These are phyloP conservation scores for Magallana angulata DNA, from an alignment of 1,140 invertebrate genomes.

Conservation along the genomic window DNA sequence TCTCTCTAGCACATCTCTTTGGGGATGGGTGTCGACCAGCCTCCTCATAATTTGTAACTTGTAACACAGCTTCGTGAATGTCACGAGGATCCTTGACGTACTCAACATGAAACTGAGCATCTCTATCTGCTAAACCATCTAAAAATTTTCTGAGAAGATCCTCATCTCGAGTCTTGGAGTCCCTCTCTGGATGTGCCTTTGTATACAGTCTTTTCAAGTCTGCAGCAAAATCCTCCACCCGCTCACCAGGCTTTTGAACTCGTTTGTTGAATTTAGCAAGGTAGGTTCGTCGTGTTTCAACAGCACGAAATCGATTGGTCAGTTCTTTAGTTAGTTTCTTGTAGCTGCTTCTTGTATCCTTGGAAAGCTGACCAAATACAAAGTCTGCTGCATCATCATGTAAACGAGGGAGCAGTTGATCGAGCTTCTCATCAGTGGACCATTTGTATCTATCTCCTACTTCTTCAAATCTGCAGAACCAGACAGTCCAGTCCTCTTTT, in stretches of 20 bases:
- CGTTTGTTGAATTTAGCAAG: constrained; percentile 26
- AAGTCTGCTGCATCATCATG: constrained; percentile 29
- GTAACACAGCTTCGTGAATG: constrained; percentile 43
- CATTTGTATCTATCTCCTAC: too few species aligned
- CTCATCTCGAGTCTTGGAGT: constrained; percentile 18
- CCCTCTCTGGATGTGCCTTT: constrained; percentile 35
- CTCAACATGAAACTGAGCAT: constrained; percentile 41
- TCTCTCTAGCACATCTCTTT: not conserved
- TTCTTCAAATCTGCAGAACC: too few species aligned
- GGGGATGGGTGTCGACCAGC: not conserved
- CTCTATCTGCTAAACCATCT: constrained; percentile 31
- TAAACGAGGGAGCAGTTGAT: not conserved
- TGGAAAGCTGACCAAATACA: constrained; percentile 40
- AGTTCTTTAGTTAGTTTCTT: constrained; percentile 18
- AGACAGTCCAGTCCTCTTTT: too few species aligned
- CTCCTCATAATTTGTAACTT: constrained; percentile 36
- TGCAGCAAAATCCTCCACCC: constrained; percentile 42
- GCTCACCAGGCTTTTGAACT: constrained; percentile 37
- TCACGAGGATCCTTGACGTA: constrained; percentile 31
- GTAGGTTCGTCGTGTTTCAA: constrained; percentile 40
- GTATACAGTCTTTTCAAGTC: constrained; percentile 29
- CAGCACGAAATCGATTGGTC: constrained; percentile 36
- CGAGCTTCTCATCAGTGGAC: not conserved
- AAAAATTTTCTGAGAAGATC: constrained; percentile 35
- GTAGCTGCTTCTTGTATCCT: not conserved